Evolutionary conservation across 2,888 invertebrate genomes (phyloP).

Genomic region (Nasonovia ribisnigri): DNA sequence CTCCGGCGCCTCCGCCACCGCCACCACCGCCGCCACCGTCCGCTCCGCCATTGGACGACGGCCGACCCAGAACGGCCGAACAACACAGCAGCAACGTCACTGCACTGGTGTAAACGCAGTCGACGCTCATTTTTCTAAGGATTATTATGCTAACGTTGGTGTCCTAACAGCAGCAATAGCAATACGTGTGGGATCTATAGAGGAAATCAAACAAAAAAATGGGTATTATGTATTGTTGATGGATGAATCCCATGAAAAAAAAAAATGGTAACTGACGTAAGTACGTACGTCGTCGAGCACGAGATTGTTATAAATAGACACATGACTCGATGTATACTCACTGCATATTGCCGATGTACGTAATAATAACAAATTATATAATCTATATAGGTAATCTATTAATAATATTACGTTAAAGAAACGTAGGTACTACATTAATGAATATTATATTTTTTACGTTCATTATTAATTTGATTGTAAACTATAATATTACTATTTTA

Average conservation of each 20-base stretch:
- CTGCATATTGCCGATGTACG: neutral
- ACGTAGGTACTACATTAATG: neutral
- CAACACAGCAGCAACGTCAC: constrained; percentile 58
- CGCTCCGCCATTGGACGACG: constrained; percentile 42
- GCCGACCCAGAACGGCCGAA: constrained; percentile 53
- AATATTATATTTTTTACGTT: neutral
- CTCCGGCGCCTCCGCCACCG: constrained; percentile 70
- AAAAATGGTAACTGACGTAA: neutral
- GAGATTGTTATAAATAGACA: neutral
- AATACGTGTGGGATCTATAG: neutral
- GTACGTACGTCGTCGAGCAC: neutral
- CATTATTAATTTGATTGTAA: neutral
- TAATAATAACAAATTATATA: neutral
- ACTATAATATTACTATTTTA: neutral
- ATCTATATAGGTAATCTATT: neutral
- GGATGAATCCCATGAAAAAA: too few relatives aligned
- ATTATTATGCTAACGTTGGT: neutral
- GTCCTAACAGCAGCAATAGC: neutral
- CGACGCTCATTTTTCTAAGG: constrained; percentile 39
- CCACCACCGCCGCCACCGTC: constrained; percentile 16
- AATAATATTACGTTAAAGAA: neutral
- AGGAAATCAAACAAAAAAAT: neutral
- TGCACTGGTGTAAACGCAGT: constrained; percentile 44
- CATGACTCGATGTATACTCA: too few relatives aligned
- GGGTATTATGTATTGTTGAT: neutral